A percentile compares a stretch with the other conserved stretches of the same genome.
phyloP scores from a whole-genome alignment of 1,140 invertebrate genomes.

The Parasteatoda tepidariorum region DNA sequence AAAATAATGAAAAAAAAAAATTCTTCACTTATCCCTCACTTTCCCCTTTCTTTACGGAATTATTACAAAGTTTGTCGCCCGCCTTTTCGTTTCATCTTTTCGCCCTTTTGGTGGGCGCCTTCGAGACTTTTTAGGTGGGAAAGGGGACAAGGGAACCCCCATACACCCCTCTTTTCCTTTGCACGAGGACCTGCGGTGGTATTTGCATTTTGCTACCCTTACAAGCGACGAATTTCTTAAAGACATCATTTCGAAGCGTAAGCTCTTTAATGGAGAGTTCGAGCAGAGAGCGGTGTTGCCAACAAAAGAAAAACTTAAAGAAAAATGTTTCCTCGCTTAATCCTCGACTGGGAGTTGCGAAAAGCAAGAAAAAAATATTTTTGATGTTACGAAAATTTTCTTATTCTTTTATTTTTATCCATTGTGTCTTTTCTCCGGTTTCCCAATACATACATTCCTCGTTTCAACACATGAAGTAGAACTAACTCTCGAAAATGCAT shows the following conservation, averaged over 20 bases:
- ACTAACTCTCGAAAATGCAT: too few relatives aligned
- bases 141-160: not conserved
- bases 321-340: too few relatives aligned
- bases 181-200: not conserved
- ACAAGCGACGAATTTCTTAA: slow-evolving; percentile 45
- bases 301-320: too few relatives aligned
- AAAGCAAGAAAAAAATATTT: too few relatives aligned
- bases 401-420: too few relatives aligned
- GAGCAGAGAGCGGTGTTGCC: too few relatives aligned
- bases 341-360: too few relatives aligned
- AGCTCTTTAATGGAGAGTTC: slow-evolving; percentile 13
- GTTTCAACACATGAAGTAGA: too few relatives aligned
- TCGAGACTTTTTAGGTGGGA: not conserved
- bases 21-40: not conserved
- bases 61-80: slow-evolving; percentile 29
- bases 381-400: too few relatives aligned
- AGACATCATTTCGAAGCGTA: slow-evolving; percentile 39
- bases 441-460: too few relatives aligned
- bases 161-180: not conserved
- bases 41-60: not conserved
- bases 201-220: slow-evolving; percentile 42
- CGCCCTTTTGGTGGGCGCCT: too few relatives aligned
- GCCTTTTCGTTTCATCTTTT: not conserved
- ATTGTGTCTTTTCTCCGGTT: too few relatives aligned
- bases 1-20: not conserved